A percentile compares a stretch with the other conserved stretches of the same genome.
Conservation (phyloP, 2,797 vertebrate genomes). For the Selene dorsalis region DNA sequence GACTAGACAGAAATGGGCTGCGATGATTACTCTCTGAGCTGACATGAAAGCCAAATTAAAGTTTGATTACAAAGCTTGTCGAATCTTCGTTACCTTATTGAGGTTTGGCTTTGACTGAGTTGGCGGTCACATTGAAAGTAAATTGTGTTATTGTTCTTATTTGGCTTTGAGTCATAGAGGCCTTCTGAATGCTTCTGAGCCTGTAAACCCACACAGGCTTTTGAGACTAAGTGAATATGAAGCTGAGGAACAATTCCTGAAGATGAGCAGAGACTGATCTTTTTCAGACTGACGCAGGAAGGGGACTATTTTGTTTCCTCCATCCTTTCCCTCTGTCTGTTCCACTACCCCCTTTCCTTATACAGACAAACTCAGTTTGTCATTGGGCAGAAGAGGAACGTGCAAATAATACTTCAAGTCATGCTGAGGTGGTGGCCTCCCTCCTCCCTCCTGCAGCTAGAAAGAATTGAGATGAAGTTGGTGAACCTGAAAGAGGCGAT, state of each 20-base stretch:
- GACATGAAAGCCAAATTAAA: constrained; percentile 64
- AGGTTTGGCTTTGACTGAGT: constrained; percentile 27
- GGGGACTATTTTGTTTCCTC: neutral
- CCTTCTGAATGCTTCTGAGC: neutral
- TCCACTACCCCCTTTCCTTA: neutral
- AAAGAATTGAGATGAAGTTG: constrained; percentile 19
- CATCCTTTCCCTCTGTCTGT: neutral
- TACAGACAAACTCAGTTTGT: constrained; percentile 4
- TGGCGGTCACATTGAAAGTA: constrained; percentile 11
- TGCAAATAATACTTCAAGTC: neutral
- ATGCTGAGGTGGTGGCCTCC: neutral
- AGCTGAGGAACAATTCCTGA: constrained; percentile 12
- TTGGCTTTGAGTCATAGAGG: constrained; percentile 1
- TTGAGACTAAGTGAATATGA: constrained; percentile 18
- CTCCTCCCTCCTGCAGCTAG: constrained; percentile 4
- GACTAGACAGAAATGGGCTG: constrained; percentile 53
- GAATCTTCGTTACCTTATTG: constrained; percentile 31
- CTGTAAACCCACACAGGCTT: constrained; percentile 5
- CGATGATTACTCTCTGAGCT: constrained; percentile 45
- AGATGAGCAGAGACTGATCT: neutral
- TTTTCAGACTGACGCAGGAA: neutral
- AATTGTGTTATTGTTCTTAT: constrained; percentile 16
- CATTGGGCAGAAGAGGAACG: neutral
- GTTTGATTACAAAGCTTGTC: constrained; percentile 55
- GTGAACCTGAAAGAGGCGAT: constrained; percentile 14